These are phyloP conservation scores for Ephestia elutella DNA, from an alignment of 1,140 invertebrate species.

Conservation along the genomic window DNA sequence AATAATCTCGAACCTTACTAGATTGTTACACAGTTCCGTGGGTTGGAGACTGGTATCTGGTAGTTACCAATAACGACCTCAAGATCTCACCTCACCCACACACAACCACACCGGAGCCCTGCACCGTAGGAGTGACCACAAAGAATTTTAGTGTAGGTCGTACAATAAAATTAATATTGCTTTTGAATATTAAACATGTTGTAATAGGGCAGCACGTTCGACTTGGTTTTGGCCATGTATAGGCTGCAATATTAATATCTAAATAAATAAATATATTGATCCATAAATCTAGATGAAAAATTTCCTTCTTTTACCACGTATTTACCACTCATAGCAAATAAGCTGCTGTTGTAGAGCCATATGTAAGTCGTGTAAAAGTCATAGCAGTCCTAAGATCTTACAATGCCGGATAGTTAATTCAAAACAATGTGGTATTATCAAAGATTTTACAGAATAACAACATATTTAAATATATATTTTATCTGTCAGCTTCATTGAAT, in stretches of 20 bases:
- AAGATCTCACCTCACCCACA: not conserved
- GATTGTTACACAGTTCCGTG: not conserved
- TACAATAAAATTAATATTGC: not conserved
- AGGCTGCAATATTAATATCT: not conserved
- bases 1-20: not conserved
- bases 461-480: too few relatives aligned
- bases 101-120: not conserved
- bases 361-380: too few relatives aligned
- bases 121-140: not conserved
- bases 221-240: not conserved
- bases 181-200: not conserved
- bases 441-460: too few relatives aligned
- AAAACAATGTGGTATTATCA: too few relatives aligned
- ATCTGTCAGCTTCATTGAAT: too few relatives aligned
- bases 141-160: conserved; percentile 1
- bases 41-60: not conserved
- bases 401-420: too few relatives aligned
- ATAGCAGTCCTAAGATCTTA: too few relatives aligned
- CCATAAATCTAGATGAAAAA: too few relatives aligned
- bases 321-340: too few relatives aligned
- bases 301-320: too few relatives aligned
- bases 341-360: too few relatives aligned
- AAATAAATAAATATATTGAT: not conserved
- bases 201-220: not conserved
- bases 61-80: conserved; percentile 1